Evolutionary conservation across 2,888 invertebrate genomes (phyloP).

Genomic region (Rhopalosiphum nymphaeae): DNA sequence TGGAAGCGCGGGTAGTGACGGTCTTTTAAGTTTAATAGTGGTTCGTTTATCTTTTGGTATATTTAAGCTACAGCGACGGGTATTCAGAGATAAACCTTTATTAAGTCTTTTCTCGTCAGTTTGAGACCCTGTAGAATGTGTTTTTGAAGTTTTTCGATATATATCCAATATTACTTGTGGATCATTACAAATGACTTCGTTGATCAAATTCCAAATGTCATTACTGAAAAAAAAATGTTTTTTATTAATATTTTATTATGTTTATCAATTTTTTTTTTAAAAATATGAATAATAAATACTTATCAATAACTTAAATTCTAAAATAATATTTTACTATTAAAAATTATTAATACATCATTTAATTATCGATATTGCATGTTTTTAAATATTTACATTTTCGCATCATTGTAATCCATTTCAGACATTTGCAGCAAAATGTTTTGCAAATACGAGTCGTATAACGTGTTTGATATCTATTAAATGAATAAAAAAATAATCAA

Average conservation of each 20-base stretch:
- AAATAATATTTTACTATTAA: not conserved
- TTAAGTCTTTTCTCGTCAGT: conserved; percentile 23
- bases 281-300: too few species aligned
- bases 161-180: conserved; percentile 4
- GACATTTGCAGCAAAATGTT: conserved; percentile 45
- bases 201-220: conserved; percentile 57
- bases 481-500: not conserved
- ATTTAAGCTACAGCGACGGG: conserved; percentile 33
- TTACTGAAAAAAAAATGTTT: conserved; percentile 17
- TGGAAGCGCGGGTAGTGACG: conserved; percentile 13
- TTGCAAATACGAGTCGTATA: conserved; percentile 59
- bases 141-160: conserved; percentile 35
- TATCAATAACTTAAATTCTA: not conserved
- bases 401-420: conserved; percentile 53
- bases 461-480: conserved; percentile 54
- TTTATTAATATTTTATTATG: not conserved
- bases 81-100: not conserved
- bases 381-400: conserved; percentile 44
- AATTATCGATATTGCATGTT: not conserved
- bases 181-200: conserved; percentile 33
- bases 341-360: not conserved
- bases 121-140: conserved; percentile 25
- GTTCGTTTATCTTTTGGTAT: conserved; percentile 20
- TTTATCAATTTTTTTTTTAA: not conserved
- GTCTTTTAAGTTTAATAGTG: conserved; percentile 14